A percentile compares a stretch with the other conserved stretches of the same genome.
phyloP scores from a whole-genome alignment of 2,113 vertebrate genomes.

The Plectropomus leopardus region DNA sequence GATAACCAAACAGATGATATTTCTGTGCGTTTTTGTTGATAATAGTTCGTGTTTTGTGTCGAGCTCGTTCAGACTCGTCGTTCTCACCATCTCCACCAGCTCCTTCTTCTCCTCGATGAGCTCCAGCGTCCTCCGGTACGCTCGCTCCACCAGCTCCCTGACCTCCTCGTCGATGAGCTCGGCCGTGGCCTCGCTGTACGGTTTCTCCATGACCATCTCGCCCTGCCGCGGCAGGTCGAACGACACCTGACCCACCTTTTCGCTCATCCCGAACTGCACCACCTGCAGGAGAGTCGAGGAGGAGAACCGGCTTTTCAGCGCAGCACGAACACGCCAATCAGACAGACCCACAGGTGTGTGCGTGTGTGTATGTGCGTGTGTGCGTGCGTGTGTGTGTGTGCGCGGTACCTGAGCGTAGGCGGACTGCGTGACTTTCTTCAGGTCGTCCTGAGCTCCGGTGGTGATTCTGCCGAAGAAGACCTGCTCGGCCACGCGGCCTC shows the following conservation, averaged over 20 bases:
- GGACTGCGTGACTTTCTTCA: constrained; percentile 93
- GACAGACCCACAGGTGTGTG: background rate
- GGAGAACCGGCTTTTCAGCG: too few relatives aligned
- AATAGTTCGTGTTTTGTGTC: too few relatives aligned
- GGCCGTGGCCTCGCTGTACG: constrained; percentile 92
- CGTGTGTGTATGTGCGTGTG: background rate
- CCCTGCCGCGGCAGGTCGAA: constrained; percentile 93
- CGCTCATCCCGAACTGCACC: constrained; percentile 96
- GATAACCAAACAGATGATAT: too few relatives aligned
- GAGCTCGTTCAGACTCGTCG: too few relatives aligned
- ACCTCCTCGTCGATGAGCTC: constrained; percentile 91
- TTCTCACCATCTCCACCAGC: constrained; percentile 90
- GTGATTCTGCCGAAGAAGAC: constrained; percentile 92
- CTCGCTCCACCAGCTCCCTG: constrained; percentile 86
- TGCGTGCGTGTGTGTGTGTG: too few relatives aligned
- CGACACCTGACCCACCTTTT: constrained; percentile 94
- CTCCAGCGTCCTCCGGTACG: constrained; percentile 85
- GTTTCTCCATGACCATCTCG: constrained; percentile 92
- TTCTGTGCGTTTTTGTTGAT: too few relatives aligned
- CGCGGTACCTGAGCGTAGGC: constrained; percentile 88
- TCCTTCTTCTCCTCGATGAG: constrained; percentile 89
- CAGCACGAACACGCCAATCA: too few relatives aligned
- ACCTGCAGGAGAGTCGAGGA: constrained; percentile 77
- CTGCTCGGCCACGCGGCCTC: constrained; percentile 91
- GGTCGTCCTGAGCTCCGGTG: constrained; percentile 92